Conservation (phyloP, 2,888 invertebrate genomes). For the Drosophila mimica region DNA sequence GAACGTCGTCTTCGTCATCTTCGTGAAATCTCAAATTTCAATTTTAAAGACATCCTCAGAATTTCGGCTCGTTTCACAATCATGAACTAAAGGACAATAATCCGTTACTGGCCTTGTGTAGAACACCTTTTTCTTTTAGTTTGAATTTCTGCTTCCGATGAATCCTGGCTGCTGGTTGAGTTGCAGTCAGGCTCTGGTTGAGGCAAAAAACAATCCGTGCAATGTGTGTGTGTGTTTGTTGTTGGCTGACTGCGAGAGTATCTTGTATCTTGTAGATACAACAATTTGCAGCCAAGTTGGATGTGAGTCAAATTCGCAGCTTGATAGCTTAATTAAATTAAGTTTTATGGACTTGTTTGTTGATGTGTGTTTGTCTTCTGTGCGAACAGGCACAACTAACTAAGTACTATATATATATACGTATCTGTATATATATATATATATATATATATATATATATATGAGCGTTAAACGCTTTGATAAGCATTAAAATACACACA, state of each 20-base stretch:
- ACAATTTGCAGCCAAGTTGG: not conserved
- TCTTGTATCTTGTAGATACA: constrained; percentile 16
- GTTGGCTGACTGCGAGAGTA: constrained; percentile 1
- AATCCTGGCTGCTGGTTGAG: constrained; percentile 5
- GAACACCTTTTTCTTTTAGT: constrained; percentile 6
- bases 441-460: not conserved
- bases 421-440: not conserved
- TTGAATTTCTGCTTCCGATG: too few relatives aligned
- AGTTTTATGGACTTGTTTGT: constrained; percentile 15
- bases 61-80: too few relatives aligned
- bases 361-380: constrained; percentile 9
- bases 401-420: not conserved
- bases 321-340: constrained; percentile 55
- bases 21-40: not conserved
- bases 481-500: constrained; percentile 29
- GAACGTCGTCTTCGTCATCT: not conserved
- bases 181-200: constrained; percentile 12
- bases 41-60: too few relatives aligned
- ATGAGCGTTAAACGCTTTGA: constrained; percentile 35
- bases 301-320: constrained; percentile 31
- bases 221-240: not conserved
- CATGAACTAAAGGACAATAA: not conserved
- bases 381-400: not conserved
- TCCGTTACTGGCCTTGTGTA: constrained; percentile 43
- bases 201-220: constrained; percentile 28